These are phyloP conservation scores for Petaurus breviceps DNA, from an alignment of 2,113 vertebrate species.

Conservation along the genomic window DNA sequence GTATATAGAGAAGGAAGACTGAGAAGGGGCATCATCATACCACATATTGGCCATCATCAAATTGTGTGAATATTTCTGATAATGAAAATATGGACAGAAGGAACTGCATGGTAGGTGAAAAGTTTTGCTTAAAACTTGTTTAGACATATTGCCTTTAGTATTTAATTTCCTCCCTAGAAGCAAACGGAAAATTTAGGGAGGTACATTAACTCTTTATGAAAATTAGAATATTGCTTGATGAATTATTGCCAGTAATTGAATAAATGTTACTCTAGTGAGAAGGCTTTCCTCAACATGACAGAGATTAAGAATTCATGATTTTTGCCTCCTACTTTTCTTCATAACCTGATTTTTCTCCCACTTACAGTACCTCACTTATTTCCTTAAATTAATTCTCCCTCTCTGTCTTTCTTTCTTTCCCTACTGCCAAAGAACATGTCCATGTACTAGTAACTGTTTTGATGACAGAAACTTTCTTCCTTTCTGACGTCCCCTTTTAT, in stretches of 20 bases:
- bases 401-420: not conserved
- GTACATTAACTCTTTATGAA: not conserved
- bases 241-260: not conserved
- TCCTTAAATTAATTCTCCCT: not conserved
- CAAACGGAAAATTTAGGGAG: not conserved
- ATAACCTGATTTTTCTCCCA: not conserved
- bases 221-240: slow-evolving; percentile 11
- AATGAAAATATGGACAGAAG: not conserved
- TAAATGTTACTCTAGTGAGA: not conserved
- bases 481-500: not conserved
- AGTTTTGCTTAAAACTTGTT: not conserved
- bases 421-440: not conserved
- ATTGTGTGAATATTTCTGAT: not conserved
- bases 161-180: slow-evolving; percentile 27
- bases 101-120: not conserved
- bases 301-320: not conserved
- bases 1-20: not conserved
- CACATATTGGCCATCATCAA: not conserved
- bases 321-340: not conserved
- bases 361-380: slow-evolving; percentile 19
- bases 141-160: slow-evolving; percentile 15
- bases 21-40: not conserved
- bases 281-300: not conserved
- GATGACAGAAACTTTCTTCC: not conserved
- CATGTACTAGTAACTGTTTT: not conserved